Evolutionary conservation across 1,140 invertebrate species (phyloP).

Genomic region (Listronotus oregonensis): DNA sequence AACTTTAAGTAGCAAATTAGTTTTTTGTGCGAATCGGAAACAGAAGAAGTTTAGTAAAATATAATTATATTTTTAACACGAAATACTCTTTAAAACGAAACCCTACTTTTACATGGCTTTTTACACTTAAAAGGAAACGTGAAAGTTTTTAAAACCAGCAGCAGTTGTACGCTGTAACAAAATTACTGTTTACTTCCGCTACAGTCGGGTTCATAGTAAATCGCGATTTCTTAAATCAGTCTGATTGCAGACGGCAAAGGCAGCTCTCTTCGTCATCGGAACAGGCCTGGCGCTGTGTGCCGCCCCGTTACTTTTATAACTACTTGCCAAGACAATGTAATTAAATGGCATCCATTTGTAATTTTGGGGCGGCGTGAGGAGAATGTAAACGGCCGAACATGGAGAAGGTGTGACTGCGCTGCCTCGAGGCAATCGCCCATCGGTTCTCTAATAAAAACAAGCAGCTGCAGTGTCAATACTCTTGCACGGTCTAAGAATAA

Average conservation of each 20-base stretch:
- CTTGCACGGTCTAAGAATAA: conserved; percentile 46
- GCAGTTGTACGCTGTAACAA: conserved; percentile 30
- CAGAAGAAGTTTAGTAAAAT: not conserved
- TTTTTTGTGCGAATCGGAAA: too few species aligned
- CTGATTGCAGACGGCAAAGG: conserved; percentile 53
- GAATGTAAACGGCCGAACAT: conserved; percentile 55
- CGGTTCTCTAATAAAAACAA: conserved; percentile 51
- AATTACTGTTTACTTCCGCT: conserved; percentile 35
- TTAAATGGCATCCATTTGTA: conserved; percentile 58
- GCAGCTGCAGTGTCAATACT: conserved; percentile 51
- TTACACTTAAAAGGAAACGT: conserved; percentile 32
- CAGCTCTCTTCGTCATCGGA: conserved; percentile 42
- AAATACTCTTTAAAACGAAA: conserved; percentile 25
- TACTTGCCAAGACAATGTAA: conserved; percentile 57
- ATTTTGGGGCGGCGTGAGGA: conserved; percentile 53
- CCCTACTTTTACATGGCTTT: conserved; percentile 28
- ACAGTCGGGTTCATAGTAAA: conserved; percentile 32
- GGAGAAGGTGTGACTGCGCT: conserved; percentile 55
- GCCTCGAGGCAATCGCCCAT: conserved; percentile 48
- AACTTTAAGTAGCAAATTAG: too few species aligned
- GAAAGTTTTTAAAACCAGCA: conserved; percentile 31
- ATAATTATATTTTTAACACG: conserved; percentile 31
- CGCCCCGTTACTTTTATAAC: conserved; percentile 56
- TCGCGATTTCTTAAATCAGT: conserved; percentile 51
- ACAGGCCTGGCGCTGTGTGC: conserved; percentile 29